phyloP scores from a whole-genome alignment of 2,113 vertebrate species.

The Camelus dromedarius region DNA sequence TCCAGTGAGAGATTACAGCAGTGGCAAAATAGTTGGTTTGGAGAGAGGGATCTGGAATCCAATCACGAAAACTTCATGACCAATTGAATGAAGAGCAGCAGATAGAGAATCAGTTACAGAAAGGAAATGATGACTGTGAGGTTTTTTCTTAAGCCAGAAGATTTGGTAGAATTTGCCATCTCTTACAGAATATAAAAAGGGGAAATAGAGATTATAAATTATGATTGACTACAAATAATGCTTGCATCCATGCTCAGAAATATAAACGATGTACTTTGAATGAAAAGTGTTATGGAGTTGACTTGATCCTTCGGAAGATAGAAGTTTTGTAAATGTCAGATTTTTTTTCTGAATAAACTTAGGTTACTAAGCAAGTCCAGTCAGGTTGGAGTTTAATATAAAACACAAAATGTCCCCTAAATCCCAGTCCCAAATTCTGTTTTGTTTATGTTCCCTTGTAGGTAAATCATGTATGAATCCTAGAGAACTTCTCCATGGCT shows the following conservation, averaged over 20 bases:
- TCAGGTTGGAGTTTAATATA: not conserved
- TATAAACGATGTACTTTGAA: not conserved
- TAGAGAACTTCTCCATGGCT: constrained; percentile 52
- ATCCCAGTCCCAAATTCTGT: not conserved
- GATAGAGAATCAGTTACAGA: not conserved
- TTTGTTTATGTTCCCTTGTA: constrained; percentile 49
- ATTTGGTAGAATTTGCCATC: constrained; percentile 23
- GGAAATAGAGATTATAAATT: constrained; percentile 15
- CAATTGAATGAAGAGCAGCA: not conserved
- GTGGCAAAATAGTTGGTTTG: not conserved
- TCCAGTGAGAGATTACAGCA: not conserved
- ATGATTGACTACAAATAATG: not conserved
- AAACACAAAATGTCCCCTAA: not conserved
- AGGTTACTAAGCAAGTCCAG: not conserved
- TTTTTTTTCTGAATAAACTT: not conserved
- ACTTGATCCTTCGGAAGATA: not conserved
- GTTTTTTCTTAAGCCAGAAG: not conserved
- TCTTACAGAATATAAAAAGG: constrained; percentile 50
- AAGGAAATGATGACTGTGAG: not conserved
- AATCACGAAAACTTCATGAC: constrained; percentile 21
- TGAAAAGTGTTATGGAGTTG: not conserved
- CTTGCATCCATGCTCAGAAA: constrained; percentile 34
- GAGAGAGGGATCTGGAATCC: not conserved
- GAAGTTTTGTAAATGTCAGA: not conserved
- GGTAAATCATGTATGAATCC: constrained; percentile 66